Conservation (phyloP, 2,797 vertebrate species). For the Xenentodon cancila region DNA sequence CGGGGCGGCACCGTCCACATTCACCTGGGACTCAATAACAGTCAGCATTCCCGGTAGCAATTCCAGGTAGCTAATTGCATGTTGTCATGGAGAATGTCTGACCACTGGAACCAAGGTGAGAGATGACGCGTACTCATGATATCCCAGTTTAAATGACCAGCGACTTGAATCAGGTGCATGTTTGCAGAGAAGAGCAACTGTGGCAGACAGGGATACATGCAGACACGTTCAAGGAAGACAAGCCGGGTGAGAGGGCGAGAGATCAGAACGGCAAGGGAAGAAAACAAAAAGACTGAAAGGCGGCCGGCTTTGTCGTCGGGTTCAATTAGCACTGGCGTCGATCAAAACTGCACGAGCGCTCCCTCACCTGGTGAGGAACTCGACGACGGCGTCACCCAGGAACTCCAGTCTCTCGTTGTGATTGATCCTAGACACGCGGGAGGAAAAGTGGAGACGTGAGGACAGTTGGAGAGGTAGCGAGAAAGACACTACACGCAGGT, state of each 20-base stretch:
- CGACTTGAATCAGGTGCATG: conserved; percentile 50
- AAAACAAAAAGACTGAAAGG: conserved; percentile 11
- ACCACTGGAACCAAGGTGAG: conserved; percentile 41
- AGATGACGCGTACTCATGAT: conserved; percentile 27
- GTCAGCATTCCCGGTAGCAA: conserved; percentile 60
- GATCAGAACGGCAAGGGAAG: neutral
- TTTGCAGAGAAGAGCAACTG: conserved; percentile 26
- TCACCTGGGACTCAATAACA: conserved; percentile 74
- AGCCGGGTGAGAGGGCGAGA: conserved; percentile 22
- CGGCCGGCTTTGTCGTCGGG: conserved; percentile 40
- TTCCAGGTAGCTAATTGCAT: conserved; percentile 76
- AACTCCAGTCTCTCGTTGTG: conserved; percentile 98
- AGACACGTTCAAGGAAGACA: conserved; percentile 33
- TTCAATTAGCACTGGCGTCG: conserved; percentile 63
- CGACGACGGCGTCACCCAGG: conserved; percentile 97
- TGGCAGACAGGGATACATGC: conserved; percentile 47
- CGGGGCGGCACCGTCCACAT: conserved; percentile 40
- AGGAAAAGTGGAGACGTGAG: conserved; percentile 10
- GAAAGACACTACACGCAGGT: neutral
- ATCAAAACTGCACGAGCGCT: conserved; percentile 29
- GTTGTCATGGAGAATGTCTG: conserved; percentile 77
- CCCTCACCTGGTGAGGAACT: conserved; percentile 97
- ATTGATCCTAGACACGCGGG: conserved; percentile 87
- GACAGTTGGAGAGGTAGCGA: conserved; percentile 5
- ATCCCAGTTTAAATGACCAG: conserved; percentile 72